A percentile compares a stretch with the other conserved stretches of the same genome.
phyloP scores from a whole-genome alignment of 2,888 invertebrate species.

The Dinocampus coccinellae region DNA sequence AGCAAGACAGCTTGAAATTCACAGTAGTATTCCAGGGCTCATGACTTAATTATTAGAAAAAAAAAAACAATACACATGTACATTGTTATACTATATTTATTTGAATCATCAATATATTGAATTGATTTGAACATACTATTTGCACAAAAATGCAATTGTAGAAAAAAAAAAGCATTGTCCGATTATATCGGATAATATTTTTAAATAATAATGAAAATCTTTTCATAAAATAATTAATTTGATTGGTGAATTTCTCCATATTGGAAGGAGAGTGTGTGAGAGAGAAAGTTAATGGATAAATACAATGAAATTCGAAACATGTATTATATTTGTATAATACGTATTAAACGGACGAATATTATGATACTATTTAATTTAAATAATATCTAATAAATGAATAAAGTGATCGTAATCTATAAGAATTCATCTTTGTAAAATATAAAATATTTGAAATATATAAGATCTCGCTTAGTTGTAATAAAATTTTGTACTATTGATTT shows the following conservation, averaged over 20 bases:
- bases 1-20: neutral
- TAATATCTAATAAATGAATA: constrained; percentile 28
- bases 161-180: neutral
- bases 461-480: constrained; percentile 46
- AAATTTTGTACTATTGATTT: constrained; percentile 17
- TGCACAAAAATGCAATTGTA: constrained; percentile 19
- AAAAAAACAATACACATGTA: neutral
- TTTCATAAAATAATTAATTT: neutral
- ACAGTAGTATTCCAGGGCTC: constrained; percentile 5
- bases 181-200: neutral
- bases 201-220: neutral
- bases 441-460: constrained; percentile 43
- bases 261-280: neutral
- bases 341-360: constrained; percentile 40
- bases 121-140: neutral
- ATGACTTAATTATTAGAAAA: neutral
- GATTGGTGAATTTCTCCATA: neutral
- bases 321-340: constrained; percentile 52
- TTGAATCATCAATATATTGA: neutral
- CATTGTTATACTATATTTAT: constrained; percentile 14
- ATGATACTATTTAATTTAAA: constrained; percentile 44
- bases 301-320: constrained; percentile 33
- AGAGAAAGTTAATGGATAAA: neutral
- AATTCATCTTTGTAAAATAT: constrained; percentile 46
- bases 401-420: constrained; percentile 43